Evolutionary conservation across 2,113 vertebrate genomes (phyloP), one percentile per base, ranked within the genome.

Genomic region (Collichthys lucidus): DNA sequence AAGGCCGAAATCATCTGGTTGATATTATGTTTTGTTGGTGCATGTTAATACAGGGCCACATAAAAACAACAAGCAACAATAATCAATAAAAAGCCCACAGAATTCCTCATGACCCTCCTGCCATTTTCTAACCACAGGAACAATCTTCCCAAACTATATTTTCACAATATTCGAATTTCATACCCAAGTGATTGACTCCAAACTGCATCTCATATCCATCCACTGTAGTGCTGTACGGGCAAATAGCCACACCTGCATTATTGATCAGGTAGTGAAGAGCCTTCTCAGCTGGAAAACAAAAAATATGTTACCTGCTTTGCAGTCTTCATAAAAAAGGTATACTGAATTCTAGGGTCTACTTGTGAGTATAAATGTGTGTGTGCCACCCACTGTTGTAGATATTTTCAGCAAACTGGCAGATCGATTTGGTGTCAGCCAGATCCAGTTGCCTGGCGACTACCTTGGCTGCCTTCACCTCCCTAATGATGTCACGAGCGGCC

Each of bases 151-250:
- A 42, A 57, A 40, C 2, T 74, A 26, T n/a, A 50, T 68, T 44
- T 47, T n/a, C 40, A 59, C 2, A 60, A 17, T 10, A 16, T 73
- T 61, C 65, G 16, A 3, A 68, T 63, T 14, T 80, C 86, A 4
- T 90, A 96, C 94, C 95, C 64, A 95, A 86, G 79, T 95, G 94
- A 89, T 95, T 96, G 70, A 95, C 94, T 79, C 94, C 94, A 84
- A 96, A 94, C 75, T 95, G 94, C 66, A 90, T 92, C 86, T 95
- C 94, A 64, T 75, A 94, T 64, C 93, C 94, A 35, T 95, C 94
- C 56, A 35, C 83, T 8, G 95, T 95, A 11, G 24, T 84, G n/a
- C 74, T 22, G 26, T 88, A 87, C 12, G 93, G 80, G 50, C 94
- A 93, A 2, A 92, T 53, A 22, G 92, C 93, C 84, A 95, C 90